Evolutionary conservation across 2,113 vertebrate genomes (phyloP), one percentile per base, ranked within the genome.

Genomic region (Leucopsar rothschildi): DNA sequence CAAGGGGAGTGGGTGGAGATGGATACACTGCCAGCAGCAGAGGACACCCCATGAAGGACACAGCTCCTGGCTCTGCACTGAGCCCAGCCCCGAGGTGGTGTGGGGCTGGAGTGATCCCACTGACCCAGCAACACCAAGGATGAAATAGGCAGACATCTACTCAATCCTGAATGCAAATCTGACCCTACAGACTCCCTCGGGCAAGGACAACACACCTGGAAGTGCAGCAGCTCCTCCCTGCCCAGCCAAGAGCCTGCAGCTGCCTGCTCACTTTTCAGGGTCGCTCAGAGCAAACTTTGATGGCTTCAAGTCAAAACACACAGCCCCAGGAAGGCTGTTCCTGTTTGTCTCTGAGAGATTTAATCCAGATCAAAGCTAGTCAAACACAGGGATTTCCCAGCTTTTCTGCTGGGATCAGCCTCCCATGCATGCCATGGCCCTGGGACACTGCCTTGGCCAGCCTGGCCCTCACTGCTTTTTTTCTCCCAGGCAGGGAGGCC

Each of bases 341-440:
- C 31, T 49, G 19, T 45, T 82, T 53, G 29, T 64, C 12, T 73
- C 55, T 11, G 65, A 59, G 56, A 65, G 82, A 82, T 87, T 92
- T 87, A 91, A 86, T 83, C 22, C 77, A 61, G 88, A 93, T 88
- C 86, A 93, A 93, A 95, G 91, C 57, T 13, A 37, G 64, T 61
- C 63, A 86, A 86, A 92, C 63, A 56, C 59, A 64, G 29, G 82
- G 66, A 88, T 95, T 93, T 92, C 79, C 39, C 79, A 70, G 73
- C 63, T 82, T 87, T 88, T 37, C 85, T 71, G 33, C 61, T 28
- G 72, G 39, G 68, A 22, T 65, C n/a, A 73, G 20, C n/a, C 22
- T 88, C 66, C 61, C 5, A 1, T 12, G 27, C 25, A 7, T 40
- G 23, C 49, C 59, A 3, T 0, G 1, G 40, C 61, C 35, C 61